Conservation (phyloP, 2,113 vertebrate species). For the Peromyscus californicus region DNA sequence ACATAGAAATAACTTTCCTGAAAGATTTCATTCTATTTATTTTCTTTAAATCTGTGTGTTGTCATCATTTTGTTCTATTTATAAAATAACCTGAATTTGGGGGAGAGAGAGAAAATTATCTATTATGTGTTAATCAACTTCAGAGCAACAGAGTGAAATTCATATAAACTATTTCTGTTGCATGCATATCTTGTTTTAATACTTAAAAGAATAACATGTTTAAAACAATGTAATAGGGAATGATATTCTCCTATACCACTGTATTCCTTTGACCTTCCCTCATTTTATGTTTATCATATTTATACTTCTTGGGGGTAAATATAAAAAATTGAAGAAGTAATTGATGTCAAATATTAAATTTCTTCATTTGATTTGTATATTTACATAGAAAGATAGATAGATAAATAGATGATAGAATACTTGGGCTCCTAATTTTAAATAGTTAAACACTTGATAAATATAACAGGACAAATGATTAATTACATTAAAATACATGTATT, state of each 20-base stretch:
- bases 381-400: background rate
- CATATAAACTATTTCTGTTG: background rate
- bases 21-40: background rate
- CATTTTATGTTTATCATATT: background rate
- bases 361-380: background rate
- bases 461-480: background rate
- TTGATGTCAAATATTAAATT: background rate
- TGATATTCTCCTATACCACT: background rate
- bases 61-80: background rate
- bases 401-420: background rate
- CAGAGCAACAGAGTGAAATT: rapidly evolving
- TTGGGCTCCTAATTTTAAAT: background rate
- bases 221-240: background rate
- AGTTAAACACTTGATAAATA: slow-evolving; percentile 16
- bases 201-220: background rate
- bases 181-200: background rate
- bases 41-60: background rate
- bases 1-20: background rate
- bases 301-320: background rate
- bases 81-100: background rate
- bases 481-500: background rate
- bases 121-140: background rate
- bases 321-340: background rate
- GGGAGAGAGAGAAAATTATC: background rate
- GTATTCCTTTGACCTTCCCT: background rate